These are phyloP conservation scores for Drosophila diplacantha DNA, from an alignment of 2,888 invertebrate genomes.

Conservation along the genomic window DNA sequence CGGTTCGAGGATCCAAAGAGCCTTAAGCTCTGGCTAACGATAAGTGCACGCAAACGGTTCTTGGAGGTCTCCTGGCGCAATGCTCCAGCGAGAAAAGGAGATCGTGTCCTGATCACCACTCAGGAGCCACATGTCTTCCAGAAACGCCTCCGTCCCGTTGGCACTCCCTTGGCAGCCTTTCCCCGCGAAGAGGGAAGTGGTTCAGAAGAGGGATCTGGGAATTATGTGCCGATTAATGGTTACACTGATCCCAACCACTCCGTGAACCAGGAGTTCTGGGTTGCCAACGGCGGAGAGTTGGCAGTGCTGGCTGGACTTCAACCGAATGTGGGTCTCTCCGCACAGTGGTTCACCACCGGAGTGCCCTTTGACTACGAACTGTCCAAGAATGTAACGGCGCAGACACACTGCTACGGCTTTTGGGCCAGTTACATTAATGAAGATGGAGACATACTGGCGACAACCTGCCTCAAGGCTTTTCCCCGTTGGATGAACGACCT, in stretches of 20 bases:
- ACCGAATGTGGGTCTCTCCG: slow-evolving; percentile 54
- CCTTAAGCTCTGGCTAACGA: slow-evolving; percentile 72
- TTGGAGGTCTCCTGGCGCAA: slow-evolving; percentile 77
- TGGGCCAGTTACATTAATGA: slow-evolving; percentile 76
- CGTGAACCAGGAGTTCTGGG: slow-evolving; percentile 62
- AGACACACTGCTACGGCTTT: slow-evolving; percentile 76
- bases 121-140: slow-evolving; percentile 72
- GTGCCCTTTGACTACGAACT: slow-evolving; percentile 73
- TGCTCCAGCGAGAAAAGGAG: slow-evolving; percentile 66
- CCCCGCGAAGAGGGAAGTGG: slow-evolving; percentile 57
- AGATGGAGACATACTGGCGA: slow-evolving; percentile 73
- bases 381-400: slow-evolving; percentile 67
- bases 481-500: slow-evolving; percentile 81
- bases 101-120: slow-evolving; percentile 72
- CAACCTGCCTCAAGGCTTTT: slow-evolving; percentile 79
- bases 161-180: slow-evolving; percentile 62
- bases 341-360: slow-evolving; percentile 76
- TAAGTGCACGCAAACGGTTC: slow-evolving; percentile 74
- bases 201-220: slow-evolving; percentile 30
- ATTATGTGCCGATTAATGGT: slow-evolving; percentile 54
- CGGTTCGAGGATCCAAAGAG: not conserved
- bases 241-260: slow-evolving; percentile 40
- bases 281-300: slow-evolving; percentile 64
- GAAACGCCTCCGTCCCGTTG: slow-evolving; percentile 51
- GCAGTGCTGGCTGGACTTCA: slow-evolving; percentile 68